Evolutionary conservation across 2,888 invertebrate genomes (phyloP), one percentile per base, ranked within the genome.

Genomic region (Netelia virgata): DNA sequence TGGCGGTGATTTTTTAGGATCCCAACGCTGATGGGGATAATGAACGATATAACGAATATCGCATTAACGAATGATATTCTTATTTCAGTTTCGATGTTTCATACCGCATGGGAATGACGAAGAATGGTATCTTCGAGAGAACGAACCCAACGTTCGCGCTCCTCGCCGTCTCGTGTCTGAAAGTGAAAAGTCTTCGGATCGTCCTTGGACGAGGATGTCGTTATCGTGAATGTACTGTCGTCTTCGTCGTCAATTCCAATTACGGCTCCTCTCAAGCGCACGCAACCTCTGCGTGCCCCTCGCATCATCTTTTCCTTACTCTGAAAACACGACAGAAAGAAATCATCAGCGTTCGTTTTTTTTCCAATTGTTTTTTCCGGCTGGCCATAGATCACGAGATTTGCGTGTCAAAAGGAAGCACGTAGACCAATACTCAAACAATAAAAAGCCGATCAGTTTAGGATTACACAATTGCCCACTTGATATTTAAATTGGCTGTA

Each of bases 101-200:
- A 91, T 92, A 95, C 95, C 91, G 96, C 95, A 91, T 95, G 95
- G 72, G 96, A 96, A 94, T 98, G 98, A 87, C 98, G 95, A 76
- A 97, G 94, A 93, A 99, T 99, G 53, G 98, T 98, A 93, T 98
- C 98, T 94, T 99, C 99, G 85, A 99, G 94, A 59, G 98, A 97
- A 57, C 97, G 96, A 80, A 99, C 98, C 99, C 99, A 99, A 88
- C 97, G 96, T 93, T 99, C 99, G 73, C 99, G 95, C 93, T 99
- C 99, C 76, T 97, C 97, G 14, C 97, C 97, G 94, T 99, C 98
- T 88, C 98, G 96, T 20, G 99, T 99, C 96, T 99, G 99, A 94
- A 99, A 99, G 94, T 99, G 99, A 94, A 99, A 99, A 14, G 99
- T 99, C 94, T 99, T 99, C 90, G 99, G 98, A 94, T 99, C 99